phyloP scores from a whole-genome alignment of 2,888 invertebrate species.

The Ptychoptera contaminata region DNA sequence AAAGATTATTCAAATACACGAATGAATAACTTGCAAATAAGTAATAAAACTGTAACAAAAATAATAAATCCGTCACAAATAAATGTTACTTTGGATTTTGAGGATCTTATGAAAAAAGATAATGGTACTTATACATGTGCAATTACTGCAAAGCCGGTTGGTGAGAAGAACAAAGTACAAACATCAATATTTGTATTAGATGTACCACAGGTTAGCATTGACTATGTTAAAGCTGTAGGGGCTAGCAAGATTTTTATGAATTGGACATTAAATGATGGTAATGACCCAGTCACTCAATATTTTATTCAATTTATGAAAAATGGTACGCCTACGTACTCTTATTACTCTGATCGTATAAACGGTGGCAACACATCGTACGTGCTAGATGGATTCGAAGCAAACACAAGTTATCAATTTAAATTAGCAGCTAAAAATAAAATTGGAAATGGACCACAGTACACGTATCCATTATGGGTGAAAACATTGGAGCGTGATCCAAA shows the following conservation, averaged over 20 bases:
- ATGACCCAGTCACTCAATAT: slow-evolving; percentile 47
- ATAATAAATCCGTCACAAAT: slow-evolving; percentile 39
- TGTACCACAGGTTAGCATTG: slow-evolving; percentile 52
- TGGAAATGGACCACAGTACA: slow-evolving; percentile 39
- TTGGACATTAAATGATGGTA: slow-evolving; percentile 67
- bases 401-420: slow-evolving; percentile 48
- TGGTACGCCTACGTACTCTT: slow-evolving; percentile 39
- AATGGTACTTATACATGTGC: slow-evolving; percentile 54
- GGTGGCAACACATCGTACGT: slow-evolving; percentile 52
- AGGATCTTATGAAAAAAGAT: slow-evolving; percentile 45
- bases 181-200: slow-evolving; percentile 45
- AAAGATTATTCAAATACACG: slow-evolving; percentile 1
- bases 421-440: slow-evolving; percentile 50
- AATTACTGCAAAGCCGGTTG: slow-evolving; percentile 24
- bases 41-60: slow-evolving; percentile 25
- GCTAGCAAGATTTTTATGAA: slow-evolving; percentile 60
- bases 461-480: slow-evolving; percentile 36
- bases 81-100: slow-evolving; percentile 39
- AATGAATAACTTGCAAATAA: slow-evolving; percentile 13
- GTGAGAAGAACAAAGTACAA: slow-evolving; percentile 27
- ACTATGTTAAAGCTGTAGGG: slow-evolving; percentile 59
- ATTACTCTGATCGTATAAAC: slow-evolving; percentile 41
- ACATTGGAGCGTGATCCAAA: slow-evolving; percentile 58
- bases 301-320: slow-evolving; percentile 40
- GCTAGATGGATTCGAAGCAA: slow-evolving; percentile 44